phyloP scores from a whole-genome alignment of 2,888 invertebrate species.

The Pandemis cinnamomeana region DNA sequence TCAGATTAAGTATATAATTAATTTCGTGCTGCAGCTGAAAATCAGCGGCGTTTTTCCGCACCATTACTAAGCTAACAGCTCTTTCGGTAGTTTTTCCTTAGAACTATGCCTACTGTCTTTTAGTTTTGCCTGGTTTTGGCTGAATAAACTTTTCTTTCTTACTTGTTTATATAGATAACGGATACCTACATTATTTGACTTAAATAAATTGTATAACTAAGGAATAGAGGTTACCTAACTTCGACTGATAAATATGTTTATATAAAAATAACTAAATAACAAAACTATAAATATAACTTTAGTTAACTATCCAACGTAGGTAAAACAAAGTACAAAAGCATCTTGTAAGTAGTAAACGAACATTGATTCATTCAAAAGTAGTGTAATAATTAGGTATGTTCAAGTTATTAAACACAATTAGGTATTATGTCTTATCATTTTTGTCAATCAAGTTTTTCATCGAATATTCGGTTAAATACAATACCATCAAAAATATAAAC shows the following conservation, averaged over 20 bases:
- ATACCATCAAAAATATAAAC: background rate
- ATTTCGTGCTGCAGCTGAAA: no score
- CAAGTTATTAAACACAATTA: background rate
- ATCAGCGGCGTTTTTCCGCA: no score
- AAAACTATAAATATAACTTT: background rate
- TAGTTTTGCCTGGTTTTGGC: no score
- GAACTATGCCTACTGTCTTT: no score
- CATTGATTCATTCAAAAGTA: background rate
- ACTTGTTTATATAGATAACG: background rate
- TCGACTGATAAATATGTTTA: background rate
- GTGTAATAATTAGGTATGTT: background rate
- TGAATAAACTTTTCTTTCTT: no score
- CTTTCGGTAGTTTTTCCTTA: no score
- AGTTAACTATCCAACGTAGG: background rate
- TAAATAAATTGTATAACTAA: background rate
- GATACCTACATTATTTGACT: background rate
- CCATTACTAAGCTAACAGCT: no score
- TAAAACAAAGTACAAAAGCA: background rate
- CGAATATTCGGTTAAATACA: background rate
- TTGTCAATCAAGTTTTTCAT: background rate
- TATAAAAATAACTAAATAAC: background rate
- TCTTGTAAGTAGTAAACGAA: background rate
- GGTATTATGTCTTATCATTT: background rate
- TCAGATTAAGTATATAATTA: no score
- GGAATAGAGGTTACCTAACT: background rate